Base-by-base conservation (phyloP, 2,113 vertebrate species). In the Pluvianellus socialis region DNA sequence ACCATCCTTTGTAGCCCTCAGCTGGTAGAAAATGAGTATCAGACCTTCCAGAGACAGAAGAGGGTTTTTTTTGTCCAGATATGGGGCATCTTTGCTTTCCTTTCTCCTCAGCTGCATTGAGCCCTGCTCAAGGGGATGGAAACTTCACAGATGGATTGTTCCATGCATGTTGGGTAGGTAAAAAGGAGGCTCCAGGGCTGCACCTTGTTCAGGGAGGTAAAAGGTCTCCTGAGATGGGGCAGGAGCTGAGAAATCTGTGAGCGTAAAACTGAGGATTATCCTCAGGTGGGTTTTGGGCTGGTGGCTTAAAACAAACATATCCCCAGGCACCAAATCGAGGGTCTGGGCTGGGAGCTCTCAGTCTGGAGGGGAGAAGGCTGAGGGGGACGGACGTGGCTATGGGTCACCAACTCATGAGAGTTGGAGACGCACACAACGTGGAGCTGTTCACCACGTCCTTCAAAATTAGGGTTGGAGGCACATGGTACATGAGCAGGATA, bases 331-430 rank as follows among this genome's bases (percentile, higher is more conserved):
- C 3, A 76, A 22, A 49, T 33, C 0, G 4, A 47, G 7, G 26
- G 4, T 8, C 24, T 52, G 38, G 30, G 9, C 35, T 55, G 58
- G 27, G 9, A 70, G 22, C 19, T 26, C 6, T n/a, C 33, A 4
- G 7, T 28, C 71, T 61, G 65, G 18, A 40, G 12, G 40, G 32
- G 79, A 65, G 33, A 53, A 2, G 4, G 27, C 19, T 56, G 23
- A 65, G 32, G 2, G 16, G 4, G 1, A 24, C 10, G 6, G 2
- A 30, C 11, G 13, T 56, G 62, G 35, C 9, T 1, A 6, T 32
- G 32, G 17, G 32, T 45, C 55, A 63, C 10, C 4, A n/a, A 50
- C 59, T 23, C 12, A 20, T 18, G 40, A 72, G n/a, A 53, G 56
- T 12, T 15, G 35, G 40, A 75, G 22, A 52, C 27, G 50, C 8